phyloP scores from a whole-genome alignment of 2,888 invertebrate genomes.

The Clistopyga incitator region DNA sequence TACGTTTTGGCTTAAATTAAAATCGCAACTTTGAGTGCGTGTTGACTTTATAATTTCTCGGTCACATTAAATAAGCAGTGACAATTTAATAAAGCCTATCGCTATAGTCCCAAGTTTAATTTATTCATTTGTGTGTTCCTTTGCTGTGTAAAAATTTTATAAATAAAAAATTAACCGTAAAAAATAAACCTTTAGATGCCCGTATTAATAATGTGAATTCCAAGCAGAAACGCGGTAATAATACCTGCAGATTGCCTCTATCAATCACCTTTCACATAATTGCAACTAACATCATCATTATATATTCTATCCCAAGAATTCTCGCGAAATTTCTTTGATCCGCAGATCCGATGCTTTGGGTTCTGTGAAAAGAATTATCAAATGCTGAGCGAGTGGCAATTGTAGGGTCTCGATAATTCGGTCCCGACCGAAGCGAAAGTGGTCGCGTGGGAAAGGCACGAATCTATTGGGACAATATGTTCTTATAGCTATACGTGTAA shows the following conservation, averaged over 20 bases:
- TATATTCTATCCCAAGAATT: neutral
- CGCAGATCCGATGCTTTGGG: neutral
- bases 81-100: too few species aligned
- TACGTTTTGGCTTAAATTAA: too few species aligned
- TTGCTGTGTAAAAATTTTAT: too few species aligned
- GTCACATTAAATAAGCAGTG: too few species aligned
- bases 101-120: too few species aligned
- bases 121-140: too few species aligned
- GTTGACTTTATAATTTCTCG: too few species aligned
- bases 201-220: too few species aligned
- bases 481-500: conserved; percentile 22
- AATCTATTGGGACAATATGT: conserved; percentile 69
- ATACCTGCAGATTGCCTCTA: neutral
- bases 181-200: too few species aligned
- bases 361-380: neutral
- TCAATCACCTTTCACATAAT: neutral
- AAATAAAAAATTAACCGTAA: too few species aligned
- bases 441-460: conserved; percentile 73
- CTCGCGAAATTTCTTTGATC: neutral
- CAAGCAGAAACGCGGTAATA: too few species aligned
- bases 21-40: too few species aligned
- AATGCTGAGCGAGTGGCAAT: neutral
- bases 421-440: conserved; percentile 66
- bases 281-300: neutral
- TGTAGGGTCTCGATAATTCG: neutral